Evolutionary conservation across 1,140 invertebrate species (phyloP), one percentile per base, ranked within the genome.

Genomic region (Metaphire vulgaris): DNA sequence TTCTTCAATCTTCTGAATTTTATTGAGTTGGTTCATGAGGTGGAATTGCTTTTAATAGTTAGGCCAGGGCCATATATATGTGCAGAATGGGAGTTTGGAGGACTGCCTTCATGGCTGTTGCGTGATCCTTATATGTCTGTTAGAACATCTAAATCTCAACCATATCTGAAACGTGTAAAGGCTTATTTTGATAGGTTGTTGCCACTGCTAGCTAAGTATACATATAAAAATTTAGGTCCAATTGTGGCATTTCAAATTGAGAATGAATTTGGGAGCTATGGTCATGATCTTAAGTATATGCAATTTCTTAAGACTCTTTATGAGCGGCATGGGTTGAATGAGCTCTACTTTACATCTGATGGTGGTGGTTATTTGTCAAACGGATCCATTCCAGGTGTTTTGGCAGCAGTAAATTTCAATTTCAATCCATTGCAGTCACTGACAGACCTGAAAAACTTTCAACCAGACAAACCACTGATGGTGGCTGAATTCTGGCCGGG

Each of bases 51-150:
- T 28, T 92, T 95, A 0, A 90, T 97, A 41, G 83, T 97, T 0
- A 87, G 94, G 74, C 91, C 92, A 0, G 95, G 95, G 0, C 95
- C 95, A 0, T 97, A 93, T 79, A 96, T 96, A 77, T 95, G 93
- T 85, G 92, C 93, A 26, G 91, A 92, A 83, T 84, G 90, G 83
- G 91, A 92, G 79, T 88, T 90, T 83, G 90, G 92, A n/a, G 92
- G 92, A 21, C 88, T 93, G 68, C 92, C 92, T 21, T 90, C 90
- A 76, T 89, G 88, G 88, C 81, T 90, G 14, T 80, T 89, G 65
- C 33, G 82, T 75, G 84, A 87, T 72, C 85, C 84, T 1, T 79
- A 85, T n/a, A 87, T 89, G 84, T 86, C 86, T 81, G 82, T 89
- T 0, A 81, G 89, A 14, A 87, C 86, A 30, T 87, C 84, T 21